A percentile compares a stretch with the other conserved stretches of the same genome.
Evolutionary conservation across 2,797 vertebrate genomes (phyloP).

Genomic region (Tinamus major): DNA sequence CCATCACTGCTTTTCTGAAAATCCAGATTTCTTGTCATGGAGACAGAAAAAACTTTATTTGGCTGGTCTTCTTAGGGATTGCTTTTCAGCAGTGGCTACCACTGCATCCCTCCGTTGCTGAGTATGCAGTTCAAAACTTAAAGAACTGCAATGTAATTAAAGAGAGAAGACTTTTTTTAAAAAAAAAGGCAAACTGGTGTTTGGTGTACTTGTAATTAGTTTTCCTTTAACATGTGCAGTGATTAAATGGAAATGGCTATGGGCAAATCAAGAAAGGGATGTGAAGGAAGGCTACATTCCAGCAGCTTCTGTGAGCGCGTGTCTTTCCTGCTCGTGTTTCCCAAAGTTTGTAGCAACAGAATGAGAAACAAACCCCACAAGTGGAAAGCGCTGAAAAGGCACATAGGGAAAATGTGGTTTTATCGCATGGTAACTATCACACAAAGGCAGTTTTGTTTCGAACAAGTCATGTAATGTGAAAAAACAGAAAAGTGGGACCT

Average conservation of each 20-base stretch:
- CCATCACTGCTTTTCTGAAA: not conserved
- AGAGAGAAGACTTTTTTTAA: not conserved
- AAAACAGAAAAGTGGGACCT: not conserved
- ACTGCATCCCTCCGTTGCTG: not conserved
- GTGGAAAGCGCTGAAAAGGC: not conserved
- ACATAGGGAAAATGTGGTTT: not conserved
- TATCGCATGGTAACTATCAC: not conserved
- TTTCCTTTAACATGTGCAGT: not conserved
- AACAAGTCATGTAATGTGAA: not conserved
- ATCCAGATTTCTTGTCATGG: not conserved
- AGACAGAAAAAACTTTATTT: not conserved
- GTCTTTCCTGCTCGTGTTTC: not conserved
- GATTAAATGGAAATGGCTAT: not conserved
- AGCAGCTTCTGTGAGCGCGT: not conserved
- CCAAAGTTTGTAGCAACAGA: not conserved
- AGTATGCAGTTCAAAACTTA: not conserved
- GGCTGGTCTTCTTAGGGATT: not conserved
- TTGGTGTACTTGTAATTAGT: not conserved
- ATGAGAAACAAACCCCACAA: not conserved
- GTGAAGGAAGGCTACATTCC: not conserved
- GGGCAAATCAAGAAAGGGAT: not conserved
- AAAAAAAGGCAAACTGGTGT: not conserved
- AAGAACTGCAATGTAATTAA: not conserved
- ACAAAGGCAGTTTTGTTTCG: not conserved
- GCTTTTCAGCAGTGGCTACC: not conserved